Base-by-base conservation (phyloP, 2,113 vertebrate genomes). In the Phrynosoma blainvillii region DNA sequence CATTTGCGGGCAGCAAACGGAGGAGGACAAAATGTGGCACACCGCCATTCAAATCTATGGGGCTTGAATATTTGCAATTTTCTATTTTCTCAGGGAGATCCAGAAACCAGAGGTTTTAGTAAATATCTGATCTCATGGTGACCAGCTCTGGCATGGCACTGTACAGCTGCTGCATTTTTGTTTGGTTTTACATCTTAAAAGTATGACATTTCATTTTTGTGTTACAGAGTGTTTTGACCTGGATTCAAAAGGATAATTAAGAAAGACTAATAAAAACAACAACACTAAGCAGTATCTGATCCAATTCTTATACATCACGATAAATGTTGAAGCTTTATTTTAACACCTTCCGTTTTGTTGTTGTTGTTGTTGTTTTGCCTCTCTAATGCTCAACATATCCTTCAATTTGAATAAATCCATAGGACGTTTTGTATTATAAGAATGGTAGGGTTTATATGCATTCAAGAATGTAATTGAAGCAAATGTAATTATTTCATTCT, bases 381-480 rank as follows among this genome's bases (percentile, higher is more conserved):
- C 68, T 56, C 11, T 84, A 84, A 74, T 36, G 54, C 30, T 74
- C 30, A 54, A 75, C 52, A 75, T 25, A 84, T 84, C 52, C 27
- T 59, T 84, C 32, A 16, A 23, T 84, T 59, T 73, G 66, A 73
- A 73, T 32, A 84, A 84, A 84, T 27, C 27, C 36, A 11, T 13
- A 75, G 52, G 52, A 36, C 11, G 32, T n/a, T 20, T 42, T 75
- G 11, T 74, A 40, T 84, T 36, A 59, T 8, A 59, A 21, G 52
- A 84, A 20, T 40, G 25, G 5, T 21, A 75, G 52, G 30, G 11
- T 59, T 84, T 75, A 56, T 25, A 36, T 75, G 16, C 14, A 59
- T 75, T 36, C 70, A 84, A 84, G 54, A 52, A 59, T 84, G 73
- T 84, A 75, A 56, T 84, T 84, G 74, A 59, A 75, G 83, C 70